phyloP scores from a whole-genome alignment of 2,888 invertebrate species.

The Chymomyza procnemis region DNA sequence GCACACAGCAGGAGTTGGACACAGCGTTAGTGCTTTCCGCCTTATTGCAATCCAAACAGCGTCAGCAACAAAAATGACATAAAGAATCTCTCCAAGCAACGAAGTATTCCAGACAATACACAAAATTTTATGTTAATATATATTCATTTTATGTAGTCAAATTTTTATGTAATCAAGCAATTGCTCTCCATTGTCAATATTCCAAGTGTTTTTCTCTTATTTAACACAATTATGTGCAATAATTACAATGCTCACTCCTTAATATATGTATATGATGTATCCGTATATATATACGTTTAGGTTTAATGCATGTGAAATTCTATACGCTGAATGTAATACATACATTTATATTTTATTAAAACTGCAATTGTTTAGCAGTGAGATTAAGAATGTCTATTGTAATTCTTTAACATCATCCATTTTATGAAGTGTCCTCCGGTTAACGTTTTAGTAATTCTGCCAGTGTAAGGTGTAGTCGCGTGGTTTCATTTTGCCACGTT shows the following conservation, averaged over 20 bases:
- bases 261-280: not conserved
- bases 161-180: constrained; percentile 6
- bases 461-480: constrained; percentile 69
- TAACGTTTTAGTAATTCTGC: constrained; percentile 62
- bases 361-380: not conserved
- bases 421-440: no score
- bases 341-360: not conserved
- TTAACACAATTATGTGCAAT: not conserved
- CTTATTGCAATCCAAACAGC: constrained; percentile 80
- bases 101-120: constrained; percentile 22
- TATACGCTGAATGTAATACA: not conserved
- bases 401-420: no score
- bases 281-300: not conserved
- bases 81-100: constrained; percentile 9
- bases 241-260: not conserved
- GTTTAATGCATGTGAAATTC: not conserved
- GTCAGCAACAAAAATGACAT: constrained; percentile 55
- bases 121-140: not conserved
- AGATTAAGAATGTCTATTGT: constrained; percentile 10
- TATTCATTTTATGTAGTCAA: not conserved
- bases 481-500: constrained; percentile 58
- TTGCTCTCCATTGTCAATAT: constrained; percentile 29
- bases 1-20: constrained; percentile 92
- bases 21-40: constrained; percentile 95
- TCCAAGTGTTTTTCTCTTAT: constrained; percentile 5